These are phyloP conservation scores for Lycia hirtaria DNA, from an alignment of 2,888 invertebrate species.

Conservation along the genomic window DNA sequence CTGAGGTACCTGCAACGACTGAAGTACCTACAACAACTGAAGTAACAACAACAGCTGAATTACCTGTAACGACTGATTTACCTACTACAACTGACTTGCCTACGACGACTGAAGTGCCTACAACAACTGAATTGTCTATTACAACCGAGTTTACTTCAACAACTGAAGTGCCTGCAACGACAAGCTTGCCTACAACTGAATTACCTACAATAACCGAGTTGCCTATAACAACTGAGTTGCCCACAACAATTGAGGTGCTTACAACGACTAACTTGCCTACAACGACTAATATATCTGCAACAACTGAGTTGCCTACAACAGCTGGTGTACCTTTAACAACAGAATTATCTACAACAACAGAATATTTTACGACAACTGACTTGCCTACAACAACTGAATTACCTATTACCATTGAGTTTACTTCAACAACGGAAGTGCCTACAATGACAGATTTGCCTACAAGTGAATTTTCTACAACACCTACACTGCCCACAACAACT, in stretches of 20 bases:
- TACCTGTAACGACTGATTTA: not conserved
- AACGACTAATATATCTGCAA: too few relatives aligned
- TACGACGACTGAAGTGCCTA: not conserved
- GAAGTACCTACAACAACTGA: not conserved
- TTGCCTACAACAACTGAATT: too few relatives aligned
- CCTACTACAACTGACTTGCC: not conserved
- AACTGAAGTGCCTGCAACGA: not conserved
- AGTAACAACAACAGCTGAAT: not conserved
- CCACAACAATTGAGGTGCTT: not conserved
- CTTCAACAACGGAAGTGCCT: too few relatives aligned
- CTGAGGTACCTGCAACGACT: not conserved
- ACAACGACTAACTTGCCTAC: not conserved
- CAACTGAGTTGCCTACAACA: too few relatives aligned
- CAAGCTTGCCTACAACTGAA: not conserved
- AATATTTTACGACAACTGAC: too few relatives aligned
- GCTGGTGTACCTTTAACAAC: too few relatives aligned
- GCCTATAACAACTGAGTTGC: not conserved
- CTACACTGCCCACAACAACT: too few relatives aligned
- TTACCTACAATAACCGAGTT: not conserved
- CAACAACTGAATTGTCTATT: not conserved
- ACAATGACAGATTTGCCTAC: too few relatives aligned
- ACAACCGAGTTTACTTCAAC: too few relatives aligned
- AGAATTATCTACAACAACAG: too few relatives aligned
- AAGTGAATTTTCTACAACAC: too few relatives aligned
- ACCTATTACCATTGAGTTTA: too few relatives aligned